phyloP scores from a whole-genome alignment of 2,888 invertebrate genomes.

The Drosophila phalerata region DNA sequence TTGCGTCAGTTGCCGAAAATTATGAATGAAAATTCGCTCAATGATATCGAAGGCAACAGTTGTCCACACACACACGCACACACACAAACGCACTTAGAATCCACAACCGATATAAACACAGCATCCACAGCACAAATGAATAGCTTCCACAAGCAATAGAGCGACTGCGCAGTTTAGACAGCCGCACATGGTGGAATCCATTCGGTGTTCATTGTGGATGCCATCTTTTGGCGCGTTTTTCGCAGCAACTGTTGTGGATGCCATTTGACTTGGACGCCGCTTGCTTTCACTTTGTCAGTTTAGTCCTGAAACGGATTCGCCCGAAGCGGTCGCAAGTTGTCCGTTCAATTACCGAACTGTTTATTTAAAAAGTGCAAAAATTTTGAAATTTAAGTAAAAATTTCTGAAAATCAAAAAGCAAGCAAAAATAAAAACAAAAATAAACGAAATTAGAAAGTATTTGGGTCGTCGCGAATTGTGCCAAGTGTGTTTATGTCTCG shows the following conservation, averaged over 20 bases:
- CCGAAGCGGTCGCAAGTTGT: constrained; percentile 59
- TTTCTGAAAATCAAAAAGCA: not conserved
- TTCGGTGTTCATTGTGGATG: constrained; percentile 35
- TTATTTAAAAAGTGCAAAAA: constrained; percentile 4
- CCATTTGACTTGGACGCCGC: constrained; percentile 48
- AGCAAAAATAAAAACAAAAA: constrained; percentile 25
- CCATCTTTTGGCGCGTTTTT: constrained; percentile 63
- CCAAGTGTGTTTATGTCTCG: constrained; percentile 35
- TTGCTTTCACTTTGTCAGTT: constrained; percentile 38
- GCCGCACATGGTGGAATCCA: constrained; percentile 66
- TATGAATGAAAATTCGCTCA: constrained; percentile 48
- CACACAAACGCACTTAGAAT: constrained; percentile 1
- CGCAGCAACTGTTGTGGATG: constrained; percentile 39
- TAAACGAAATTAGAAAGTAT: constrained; percentile 24
- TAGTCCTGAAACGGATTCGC: constrained; percentile 75
- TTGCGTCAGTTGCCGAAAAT: constrained; percentile 4
- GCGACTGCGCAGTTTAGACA: constrained; percentile 24
- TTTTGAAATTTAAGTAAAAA: constrained; percentile 12
- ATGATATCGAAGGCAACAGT: constrained; percentile 50
- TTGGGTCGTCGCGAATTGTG: constrained; percentile 35
- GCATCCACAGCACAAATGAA: constrained; percentile 19
- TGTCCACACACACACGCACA: constrained; percentile 23
- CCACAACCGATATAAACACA: not conserved
- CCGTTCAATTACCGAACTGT: constrained; percentile 9
- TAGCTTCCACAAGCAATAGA: constrained; percentile 19